phyloP scores from a whole-genome alignment of 2,797 vertebrate species.

The Micromesistius poutassou region DNA sequence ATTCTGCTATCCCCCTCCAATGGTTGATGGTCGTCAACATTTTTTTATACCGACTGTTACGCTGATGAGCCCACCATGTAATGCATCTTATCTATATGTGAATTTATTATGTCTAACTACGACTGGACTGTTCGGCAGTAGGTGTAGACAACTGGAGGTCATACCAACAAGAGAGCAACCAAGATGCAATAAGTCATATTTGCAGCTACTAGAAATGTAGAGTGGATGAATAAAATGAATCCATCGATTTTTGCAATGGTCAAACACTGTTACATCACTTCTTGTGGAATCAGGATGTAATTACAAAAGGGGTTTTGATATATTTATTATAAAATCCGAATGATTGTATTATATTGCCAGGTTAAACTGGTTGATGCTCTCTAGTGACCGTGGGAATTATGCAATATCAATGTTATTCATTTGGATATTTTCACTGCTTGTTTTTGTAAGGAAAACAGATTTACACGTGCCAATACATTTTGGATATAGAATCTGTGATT shows the following conservation, averaged over 20 bases:
- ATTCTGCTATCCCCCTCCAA: neutral
- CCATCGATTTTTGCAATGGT: constrained; percentile 17
- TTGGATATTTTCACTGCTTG: constrained; percentile 22
- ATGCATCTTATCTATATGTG: constrained; percentile 21
- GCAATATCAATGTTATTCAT: constrained; percentile 43
- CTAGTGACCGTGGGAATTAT: constrained; percentile 34
- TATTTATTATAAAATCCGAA: constrained; percentile 17
- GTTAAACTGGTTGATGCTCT: constrained; percentile 42
- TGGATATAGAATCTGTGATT: constrained; percentile 34
- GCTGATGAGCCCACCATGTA: constrained; percentile 11
- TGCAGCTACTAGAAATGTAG: neutral
- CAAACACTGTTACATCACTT: constrained; percentile 34
- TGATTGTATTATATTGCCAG: constrained; percentile 33
- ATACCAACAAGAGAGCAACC: constrained; percentile 46
- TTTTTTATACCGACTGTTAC: neutral
- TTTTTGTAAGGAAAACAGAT: constrained; percentile 38
- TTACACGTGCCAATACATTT: constrained; percentile 21
- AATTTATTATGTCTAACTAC: constrained; percentile 10
- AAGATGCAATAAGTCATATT: constrained; percentile 51
- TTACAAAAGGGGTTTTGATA: constrained; percentile 3
- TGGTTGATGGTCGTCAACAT: neutral
- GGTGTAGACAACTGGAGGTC: constrained; percentile 37
- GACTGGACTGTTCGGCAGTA: constrained; percentile 14
- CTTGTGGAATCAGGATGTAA: constrained; percentile 2
- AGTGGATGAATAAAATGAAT: neutral